These are phyloP conservation scores for Dolichomitus sp. DNA, from an alignment of 2,888 invertebrate genomes.

Conservation along the genomic window DNA sequence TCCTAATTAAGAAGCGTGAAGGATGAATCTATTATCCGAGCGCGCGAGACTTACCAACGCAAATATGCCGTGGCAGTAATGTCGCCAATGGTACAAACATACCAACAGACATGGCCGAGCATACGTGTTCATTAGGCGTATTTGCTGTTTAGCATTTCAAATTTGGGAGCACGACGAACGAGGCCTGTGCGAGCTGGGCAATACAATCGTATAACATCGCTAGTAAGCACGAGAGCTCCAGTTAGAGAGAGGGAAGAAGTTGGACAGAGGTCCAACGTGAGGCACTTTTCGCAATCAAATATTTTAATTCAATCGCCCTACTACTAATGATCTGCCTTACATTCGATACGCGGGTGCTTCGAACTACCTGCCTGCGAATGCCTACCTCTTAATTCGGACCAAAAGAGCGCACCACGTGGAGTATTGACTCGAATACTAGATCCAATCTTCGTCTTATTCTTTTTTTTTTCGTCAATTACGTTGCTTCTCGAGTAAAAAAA, in stretches of 20 bases:
- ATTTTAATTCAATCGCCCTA: conserved; percentile 85
- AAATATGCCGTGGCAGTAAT: conserved; percentile 81
- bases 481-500: conserved; percentile 1
- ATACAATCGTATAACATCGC: conserved; percentile 57
- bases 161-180: conserved; percentile 77
- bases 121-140: conserved; percentile 86
- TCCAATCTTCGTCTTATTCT: conserved; percentile 16
- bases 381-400: conserved; percentile 75
- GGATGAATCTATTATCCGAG: conserved; percentile 85
- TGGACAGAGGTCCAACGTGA: conserved; percentile 50
- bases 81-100: conserved; percentile 83
- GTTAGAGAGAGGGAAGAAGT: conserved; percentile 36
- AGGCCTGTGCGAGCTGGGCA: conserved; percentile 52
- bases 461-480: conserved; percentile 40
- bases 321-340: conserved; percentile 81
- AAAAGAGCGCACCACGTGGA: conserved; percentile 57
- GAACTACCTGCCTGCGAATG: conserved; percentile 50
- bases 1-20: conserved; percentile 86
- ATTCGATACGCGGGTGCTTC: conserved; percentile 73
- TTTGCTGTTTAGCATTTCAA: conserved; percentile 86
- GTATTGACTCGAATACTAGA: neutral
- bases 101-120: conserved; percentile 81
- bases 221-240: conserved; percentile 70
- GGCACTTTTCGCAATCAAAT: conserved; percentile 83
- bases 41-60: conserved; percentile 73